Evolutionary conservation across 2,113 vertebrate species (phyloP).

Genomic region (Cryptoleucopteryx plumbea): DNA sequence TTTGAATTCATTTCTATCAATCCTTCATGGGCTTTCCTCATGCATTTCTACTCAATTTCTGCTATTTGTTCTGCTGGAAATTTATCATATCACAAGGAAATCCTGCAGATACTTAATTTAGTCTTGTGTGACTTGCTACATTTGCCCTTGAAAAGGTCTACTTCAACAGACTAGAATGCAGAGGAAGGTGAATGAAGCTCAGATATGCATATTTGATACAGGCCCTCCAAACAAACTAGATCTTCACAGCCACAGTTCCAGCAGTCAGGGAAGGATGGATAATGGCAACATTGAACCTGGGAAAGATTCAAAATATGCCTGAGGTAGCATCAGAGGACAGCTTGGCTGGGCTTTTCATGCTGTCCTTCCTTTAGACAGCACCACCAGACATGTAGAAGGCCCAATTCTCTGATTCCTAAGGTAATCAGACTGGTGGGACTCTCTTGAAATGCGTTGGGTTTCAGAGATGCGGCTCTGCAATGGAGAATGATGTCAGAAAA

Average conservation of each 20-base stretch:
- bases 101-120: neutral
- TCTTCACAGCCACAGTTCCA: neutral
- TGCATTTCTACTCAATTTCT: neutral
- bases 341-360: neutral
- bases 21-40: neutral
- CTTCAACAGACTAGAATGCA: neutral
- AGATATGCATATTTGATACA: neutral
- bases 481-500: neutral
- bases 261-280: neutral
- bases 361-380: neutral
- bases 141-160: neutral
- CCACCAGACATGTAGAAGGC: accelerated
- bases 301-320: accelerated
- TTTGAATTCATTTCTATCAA: neutral
- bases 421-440: neutral
- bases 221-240: neutral
- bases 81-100: neutral
- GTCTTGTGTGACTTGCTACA: neutral
- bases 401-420: accelerated
- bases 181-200: neutral
- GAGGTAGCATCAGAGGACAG: neutral
- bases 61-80: slow-evolving; percentile 15
- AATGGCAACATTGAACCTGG: neutral
- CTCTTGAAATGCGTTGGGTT: neutral
- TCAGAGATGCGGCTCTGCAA: neutral